Evolutionary conservation across 92 coral and sea anemone genomes (phyloP).

Genomic region (Diadumene lineata): DNA sequence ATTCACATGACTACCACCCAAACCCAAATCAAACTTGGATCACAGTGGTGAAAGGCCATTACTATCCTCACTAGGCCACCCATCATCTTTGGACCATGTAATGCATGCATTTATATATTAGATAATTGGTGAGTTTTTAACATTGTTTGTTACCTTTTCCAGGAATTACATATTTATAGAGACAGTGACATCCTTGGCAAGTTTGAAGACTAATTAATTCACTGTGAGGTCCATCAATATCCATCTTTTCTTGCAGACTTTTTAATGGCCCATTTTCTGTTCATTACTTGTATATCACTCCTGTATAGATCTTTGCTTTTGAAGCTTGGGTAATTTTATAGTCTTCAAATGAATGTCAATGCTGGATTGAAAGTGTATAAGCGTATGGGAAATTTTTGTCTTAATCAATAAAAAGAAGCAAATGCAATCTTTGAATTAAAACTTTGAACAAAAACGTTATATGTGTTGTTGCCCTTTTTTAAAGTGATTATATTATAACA

Average conservation of each 20-base stretch:
- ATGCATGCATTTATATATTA: not conserved
- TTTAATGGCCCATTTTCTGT: not conserved
- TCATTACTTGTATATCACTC: not conserved
- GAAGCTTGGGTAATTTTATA: not conserved
- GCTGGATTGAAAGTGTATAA: not conserved
- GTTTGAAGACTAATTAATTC: slow-evolving; percentile 55
- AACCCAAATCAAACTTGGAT: not conserved
- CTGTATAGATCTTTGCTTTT: not conserved
- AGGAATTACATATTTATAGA: slow-evolving; percentile 96
- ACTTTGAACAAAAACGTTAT: not conserved
- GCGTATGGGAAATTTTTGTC: not conserved
- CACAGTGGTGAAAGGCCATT: not conserved
- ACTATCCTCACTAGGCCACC: not conserved
- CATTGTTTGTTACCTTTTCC: slow-evolving; percentile 5
- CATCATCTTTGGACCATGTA: not conserved
- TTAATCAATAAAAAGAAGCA: not conserved
- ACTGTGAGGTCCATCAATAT: not conserved
- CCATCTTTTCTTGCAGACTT: not conserved
- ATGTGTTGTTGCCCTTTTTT: not conserved
- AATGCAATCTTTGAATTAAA: not conserved
- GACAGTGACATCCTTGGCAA: slow-evolving; percentile 88
- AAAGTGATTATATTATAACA: too few species aligned
- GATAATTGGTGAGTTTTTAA: not conserved
- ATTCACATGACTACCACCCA: not conserved
- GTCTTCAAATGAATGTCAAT: too few species aligned